Evolutionary conservation across 2,113 vertebrate species (phyloP).

Genomic region (Oncorhynchus masou): DNA sequence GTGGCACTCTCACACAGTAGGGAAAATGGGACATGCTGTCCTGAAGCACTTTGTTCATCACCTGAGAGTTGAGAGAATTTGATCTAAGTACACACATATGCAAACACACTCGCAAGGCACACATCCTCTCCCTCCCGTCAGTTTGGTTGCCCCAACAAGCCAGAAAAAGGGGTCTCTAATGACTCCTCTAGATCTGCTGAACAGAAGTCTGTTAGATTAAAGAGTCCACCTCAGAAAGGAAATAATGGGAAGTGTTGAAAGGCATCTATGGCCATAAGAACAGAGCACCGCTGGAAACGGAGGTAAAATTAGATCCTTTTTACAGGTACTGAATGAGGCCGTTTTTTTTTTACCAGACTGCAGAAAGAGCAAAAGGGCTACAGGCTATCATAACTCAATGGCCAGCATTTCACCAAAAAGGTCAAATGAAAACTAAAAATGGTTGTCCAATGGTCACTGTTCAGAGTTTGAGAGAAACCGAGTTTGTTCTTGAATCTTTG

Average conservation of each 20-base stretch:
- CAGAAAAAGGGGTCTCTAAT: slow-evolving; percentile 58
- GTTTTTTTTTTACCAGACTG: slow-evolving; percentile 33
- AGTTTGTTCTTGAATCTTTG: slow-evolving; percentile 6
- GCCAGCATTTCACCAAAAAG: slow-evolving; percentile 22
- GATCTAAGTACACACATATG: slow-evolving; percentile 38
- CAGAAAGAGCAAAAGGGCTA: slow-evolving; percentile 37
- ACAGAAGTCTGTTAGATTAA: slow-evolving; percentile 54
- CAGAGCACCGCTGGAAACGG: slow-evolving; percentile 26
- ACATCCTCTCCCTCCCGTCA: slow-evolving; percentile 15
- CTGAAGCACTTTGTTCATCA: slow-evolving; percentile 54
- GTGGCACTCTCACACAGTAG: slow-evolving; percentile 56
- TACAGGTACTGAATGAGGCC: slow-evolving; percentile 38
- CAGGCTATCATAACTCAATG: slow-evolving; percentile 10
- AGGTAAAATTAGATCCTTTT: slow-evolving; percentile 31
- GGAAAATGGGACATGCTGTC: slow-evolving; percentile 20
- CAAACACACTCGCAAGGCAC: neutral
- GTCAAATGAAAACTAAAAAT: neutral
- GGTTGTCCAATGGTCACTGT: neutral
- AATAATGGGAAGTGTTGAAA: slow-evolving; percentile 41
- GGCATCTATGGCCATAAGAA: slow-evolving; percentile 37
- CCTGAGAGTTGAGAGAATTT: slow-evolving; percentile 53
- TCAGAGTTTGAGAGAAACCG: neutral
- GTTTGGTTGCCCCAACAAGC: slow-evolving; percentile 38
- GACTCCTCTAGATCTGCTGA: slow-evolving; percentile 54
- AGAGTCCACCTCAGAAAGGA: slow-evolving; percentile 47